Evolutionary conservation across 92 coral and sea anemone species (phyloP).

Genomic region (Pocillopora grandis): DNA sequence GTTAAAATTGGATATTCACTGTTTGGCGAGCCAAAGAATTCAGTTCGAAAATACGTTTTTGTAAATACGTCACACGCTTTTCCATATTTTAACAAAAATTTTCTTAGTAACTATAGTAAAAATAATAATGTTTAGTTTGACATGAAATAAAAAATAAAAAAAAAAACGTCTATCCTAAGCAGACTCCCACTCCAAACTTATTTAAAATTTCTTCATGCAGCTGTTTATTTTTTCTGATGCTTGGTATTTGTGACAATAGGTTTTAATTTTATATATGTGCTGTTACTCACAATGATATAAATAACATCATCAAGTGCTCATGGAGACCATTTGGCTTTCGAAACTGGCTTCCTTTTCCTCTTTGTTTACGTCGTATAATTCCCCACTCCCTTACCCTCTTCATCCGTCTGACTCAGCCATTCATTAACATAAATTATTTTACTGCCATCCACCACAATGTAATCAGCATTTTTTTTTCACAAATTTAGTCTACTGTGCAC

Average conservation of each 20-base stretch:
- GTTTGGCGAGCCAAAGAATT: no score
- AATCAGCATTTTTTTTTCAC: not conserved
- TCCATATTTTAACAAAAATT: no score
- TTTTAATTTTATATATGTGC: constrained; percentile 34
- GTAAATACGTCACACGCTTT: no score
- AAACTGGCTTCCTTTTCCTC: constrained; percentile 56
- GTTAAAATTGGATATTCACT: no score
- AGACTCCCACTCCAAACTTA: constrained; percentile 27
- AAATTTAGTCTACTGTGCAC: constrained; percentile 21
- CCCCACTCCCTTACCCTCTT: no score
- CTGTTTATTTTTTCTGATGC: constrained; percentile 52
- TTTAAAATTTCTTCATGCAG: constrained; percentile 42
- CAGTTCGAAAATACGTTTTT: no score
- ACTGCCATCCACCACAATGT: no score
- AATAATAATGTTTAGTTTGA: no score
- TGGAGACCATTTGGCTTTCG: constrained; percentile 37
- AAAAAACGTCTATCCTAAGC: not conserved
- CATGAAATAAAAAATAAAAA: no score
- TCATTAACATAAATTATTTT: no score
- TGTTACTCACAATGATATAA: constrained; percentile 43
- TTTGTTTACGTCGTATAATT: not conserved
- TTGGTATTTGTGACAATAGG: constrained; percentile 49
- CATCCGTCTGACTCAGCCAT: no score
- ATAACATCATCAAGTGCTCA: constrained; percentile 28
- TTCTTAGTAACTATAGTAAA: no score